phyloP scores from a whole-genome alignment of 2,113 vertebrate genomes.

The Bombycilla garrulus region DNA sequence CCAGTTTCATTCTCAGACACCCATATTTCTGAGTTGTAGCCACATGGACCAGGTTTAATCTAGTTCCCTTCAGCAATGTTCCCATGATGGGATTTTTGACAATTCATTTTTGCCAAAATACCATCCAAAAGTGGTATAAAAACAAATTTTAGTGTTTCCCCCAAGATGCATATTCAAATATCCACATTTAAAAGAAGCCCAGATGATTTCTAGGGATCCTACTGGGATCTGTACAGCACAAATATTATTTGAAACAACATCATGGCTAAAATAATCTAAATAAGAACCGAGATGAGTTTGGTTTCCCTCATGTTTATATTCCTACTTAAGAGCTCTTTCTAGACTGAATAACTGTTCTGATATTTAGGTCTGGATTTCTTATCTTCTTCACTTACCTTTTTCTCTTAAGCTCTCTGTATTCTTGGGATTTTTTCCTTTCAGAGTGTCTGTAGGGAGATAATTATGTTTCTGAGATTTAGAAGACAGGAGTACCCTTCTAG shows the following conservation, averaged over 20 bases:
- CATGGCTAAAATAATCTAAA: not conserved
- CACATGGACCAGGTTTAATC: not conserved
- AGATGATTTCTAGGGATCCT: not conserved
- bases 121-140: not conserved
- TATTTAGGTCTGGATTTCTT: not conserved
- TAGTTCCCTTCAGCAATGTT: not conserved
- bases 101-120: not conserved
- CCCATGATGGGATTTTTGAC: not conserved
- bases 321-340: not conserved
- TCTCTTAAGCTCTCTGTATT: slow-evolving; percentile 48
- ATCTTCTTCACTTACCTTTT: slow-evolving; percentile 58
- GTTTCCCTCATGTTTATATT: not conserved
- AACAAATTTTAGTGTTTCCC: not conserved
- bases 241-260: not conserved
- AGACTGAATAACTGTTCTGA: not conserved
- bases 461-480: not conserved
- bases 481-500: not conserved
- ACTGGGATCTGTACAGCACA: not conserved
- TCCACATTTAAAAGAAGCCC: not conserved
- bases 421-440: slow-evolving; percentile 67
- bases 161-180: not conserved
- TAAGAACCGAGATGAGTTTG: not conserved
- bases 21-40: not conserved
- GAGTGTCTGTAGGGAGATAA: slow-evolving; percentile 51
- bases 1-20: not conserved